Conservation (phyloP, 2,113 vertebrate species). For the Atlantisia rogersi region DNA sequence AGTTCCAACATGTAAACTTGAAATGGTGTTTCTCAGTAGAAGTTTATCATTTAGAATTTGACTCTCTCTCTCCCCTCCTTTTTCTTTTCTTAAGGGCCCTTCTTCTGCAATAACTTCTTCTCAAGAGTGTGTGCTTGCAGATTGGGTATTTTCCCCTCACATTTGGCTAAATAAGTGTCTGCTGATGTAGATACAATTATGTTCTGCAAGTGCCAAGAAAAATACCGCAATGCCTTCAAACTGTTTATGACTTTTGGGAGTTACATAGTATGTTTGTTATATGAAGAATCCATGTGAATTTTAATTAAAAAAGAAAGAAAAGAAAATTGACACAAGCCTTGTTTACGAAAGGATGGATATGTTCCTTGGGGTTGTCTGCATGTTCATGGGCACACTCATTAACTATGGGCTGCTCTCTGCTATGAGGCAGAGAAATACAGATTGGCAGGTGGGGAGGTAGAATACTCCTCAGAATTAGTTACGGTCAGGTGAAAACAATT, state of each 20-base stretch:
- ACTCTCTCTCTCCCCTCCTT: neutral
- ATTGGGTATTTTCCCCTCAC: neutral
- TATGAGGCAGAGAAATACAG: neutral
- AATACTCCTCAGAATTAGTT: neutral
- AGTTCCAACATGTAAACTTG: slow-evolving; percentile 51
- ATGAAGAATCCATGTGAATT: neutral
- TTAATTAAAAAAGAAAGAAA: neutral
- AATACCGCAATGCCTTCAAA: neutral
- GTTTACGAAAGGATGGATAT: neutral
- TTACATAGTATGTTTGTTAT: neutral
- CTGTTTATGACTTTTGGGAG: neutral
- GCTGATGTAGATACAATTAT: neutral
- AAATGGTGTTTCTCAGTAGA: neutral
- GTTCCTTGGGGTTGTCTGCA: rapidly evolving
- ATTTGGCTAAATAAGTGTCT: neutral
- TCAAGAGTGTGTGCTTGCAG: neutral
- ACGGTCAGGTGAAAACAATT: neutral
- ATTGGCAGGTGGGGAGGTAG: neutral
- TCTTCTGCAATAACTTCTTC: neutral
- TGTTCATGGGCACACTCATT: neutral
- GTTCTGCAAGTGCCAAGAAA: neutral
- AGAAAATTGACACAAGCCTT: neutral
- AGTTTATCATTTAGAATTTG: neutral
- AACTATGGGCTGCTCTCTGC: neutral
- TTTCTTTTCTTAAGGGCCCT: neutral